phyloP scores from a whole-genome alignment of 2,113 vertebrate genomes.

The Carassius auratus region DNA sequence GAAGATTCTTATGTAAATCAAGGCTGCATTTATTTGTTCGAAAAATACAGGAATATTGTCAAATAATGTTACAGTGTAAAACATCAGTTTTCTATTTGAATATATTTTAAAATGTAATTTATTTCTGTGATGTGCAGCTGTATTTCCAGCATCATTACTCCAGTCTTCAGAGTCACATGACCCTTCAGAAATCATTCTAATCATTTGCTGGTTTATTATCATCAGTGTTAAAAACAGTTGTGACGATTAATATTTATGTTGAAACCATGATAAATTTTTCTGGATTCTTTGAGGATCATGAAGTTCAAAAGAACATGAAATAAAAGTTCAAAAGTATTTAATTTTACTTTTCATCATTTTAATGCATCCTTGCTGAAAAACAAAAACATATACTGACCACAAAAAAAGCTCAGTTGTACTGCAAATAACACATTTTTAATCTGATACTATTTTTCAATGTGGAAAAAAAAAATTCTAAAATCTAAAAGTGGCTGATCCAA shows the following conservation, averaged over 20 bases:
- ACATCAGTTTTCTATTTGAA: too few species aligned
- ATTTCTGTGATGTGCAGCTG: neutral
- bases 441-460: neutral
- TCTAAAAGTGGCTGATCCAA: neutral
- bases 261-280: neutral
- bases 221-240: too few species aligned
- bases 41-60: too few species aligned
- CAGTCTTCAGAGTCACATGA: constrained; percentile 59
- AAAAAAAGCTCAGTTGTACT: too few species aligned
- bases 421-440: neutral
- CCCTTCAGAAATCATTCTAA: too few species aligned
- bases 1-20: neutral
- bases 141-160: constrained; percentile 23
- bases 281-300: neutral
- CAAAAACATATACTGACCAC: too few species aligned
- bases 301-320: neutral
- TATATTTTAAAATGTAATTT: too few species aligned
- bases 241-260: neutral
- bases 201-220: too few species aligned
- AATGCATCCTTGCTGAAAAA: neutral
- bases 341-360: neutral
- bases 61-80: too few species aligned
- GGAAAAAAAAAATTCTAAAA: too few species aligned
- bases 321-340: neutral
- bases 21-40: too few species aligned